Evolutionary conservation across 64 coral and sea anemone species (phyloP).

Genomic region (Pocillopora verrucosa): DNA sequence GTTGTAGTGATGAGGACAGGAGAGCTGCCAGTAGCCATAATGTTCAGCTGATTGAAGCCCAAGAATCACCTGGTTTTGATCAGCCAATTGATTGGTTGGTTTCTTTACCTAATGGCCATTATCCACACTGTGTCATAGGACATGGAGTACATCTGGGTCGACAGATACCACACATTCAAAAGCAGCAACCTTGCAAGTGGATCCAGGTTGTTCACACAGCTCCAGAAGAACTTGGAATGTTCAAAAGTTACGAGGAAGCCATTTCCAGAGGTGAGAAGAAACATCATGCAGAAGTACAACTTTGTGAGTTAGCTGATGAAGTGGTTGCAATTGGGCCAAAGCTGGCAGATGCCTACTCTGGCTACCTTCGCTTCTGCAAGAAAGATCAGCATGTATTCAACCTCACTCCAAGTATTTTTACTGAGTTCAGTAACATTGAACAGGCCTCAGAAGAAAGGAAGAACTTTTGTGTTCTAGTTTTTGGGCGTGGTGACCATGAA

Average conservation of each 20-base stretch:
- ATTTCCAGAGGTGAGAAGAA: not conserved
- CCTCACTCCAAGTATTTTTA: too few relatives aligned
- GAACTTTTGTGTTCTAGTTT: not conserved
- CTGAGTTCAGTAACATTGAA: not conserved
- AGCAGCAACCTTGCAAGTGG: not conserved
- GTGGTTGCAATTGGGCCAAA: too few relatives aligned
- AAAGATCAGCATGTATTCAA: too few relatives aligned
- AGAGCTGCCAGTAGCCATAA: not conserved
- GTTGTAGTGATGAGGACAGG: not conserved
- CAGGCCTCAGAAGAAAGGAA: not conserved
- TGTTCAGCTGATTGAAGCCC: not conserved
- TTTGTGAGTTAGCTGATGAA: too few relatives aligned
- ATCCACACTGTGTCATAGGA: not conserved
- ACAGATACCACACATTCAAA: not conserved
- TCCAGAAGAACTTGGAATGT: conserved; percentile 3
- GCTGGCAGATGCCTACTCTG: too few relatives aligned
- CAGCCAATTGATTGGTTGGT: not conserved
- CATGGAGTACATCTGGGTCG: not conserved
- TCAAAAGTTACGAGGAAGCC: not conserved
- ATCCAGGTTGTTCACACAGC: not conserved
- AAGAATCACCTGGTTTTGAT: not conserved
- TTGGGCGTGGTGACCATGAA: not conserved
- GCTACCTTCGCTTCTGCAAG: not conserved
- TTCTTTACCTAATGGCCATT: not conserved
- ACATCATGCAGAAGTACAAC: not conserved